Evolutionary conservation across 2,888 invertebrate species (phyloP), one percentile per base, ranked within the genome.

Genomic region (Alloscopus bannaensis): DNA sequence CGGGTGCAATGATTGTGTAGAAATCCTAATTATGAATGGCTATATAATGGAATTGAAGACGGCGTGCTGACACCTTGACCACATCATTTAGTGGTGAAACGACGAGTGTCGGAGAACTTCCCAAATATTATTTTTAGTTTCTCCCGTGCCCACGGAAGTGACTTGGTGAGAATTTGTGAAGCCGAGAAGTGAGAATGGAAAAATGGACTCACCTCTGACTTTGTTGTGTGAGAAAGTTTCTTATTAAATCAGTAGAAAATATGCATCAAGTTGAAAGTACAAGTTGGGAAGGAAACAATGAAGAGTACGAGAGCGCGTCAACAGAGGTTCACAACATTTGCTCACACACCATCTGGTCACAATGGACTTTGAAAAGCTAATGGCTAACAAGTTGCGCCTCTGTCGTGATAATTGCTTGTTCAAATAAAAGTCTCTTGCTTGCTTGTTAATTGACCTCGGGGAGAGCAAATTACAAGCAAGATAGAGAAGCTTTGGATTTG

Each of bases 381-480:
- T 68, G 75, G 59, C 65, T 59, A 52, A 59, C 50, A 66, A 50
- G 76, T 8, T 71, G 78, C 71, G 78, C 70, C 68, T 57, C 78
- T 31, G 16, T 65, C 6, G 47, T 71, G 78, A 29, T 78, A 78
- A 78, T 57, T 65, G 24, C 50, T 78, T 78, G 70, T 71, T 65
- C 78, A 78, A 78, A 78, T 50, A 71, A n/a, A 71, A 71, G 65
- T 71, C 70, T 77, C 64, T 71, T 62, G 36, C 68, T 76, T 50
- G 62, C 65, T 57, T 62, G 78, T 71, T 78, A 78, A 71, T 78
- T 78, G 78, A 78, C 62, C 70, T 71, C 57, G 57, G 36, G 59
- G 31, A 42, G 40, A 71, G 31, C 36, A 70, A 60, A 31, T 71
- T 47, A 31, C 52, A 62, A 59, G n/a, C n/a, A n/a, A n/a, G n/a